Conservation (phyloP, 2,797 vertebrate genomes). For the Aselliscus stoliczkanus region DNA sequence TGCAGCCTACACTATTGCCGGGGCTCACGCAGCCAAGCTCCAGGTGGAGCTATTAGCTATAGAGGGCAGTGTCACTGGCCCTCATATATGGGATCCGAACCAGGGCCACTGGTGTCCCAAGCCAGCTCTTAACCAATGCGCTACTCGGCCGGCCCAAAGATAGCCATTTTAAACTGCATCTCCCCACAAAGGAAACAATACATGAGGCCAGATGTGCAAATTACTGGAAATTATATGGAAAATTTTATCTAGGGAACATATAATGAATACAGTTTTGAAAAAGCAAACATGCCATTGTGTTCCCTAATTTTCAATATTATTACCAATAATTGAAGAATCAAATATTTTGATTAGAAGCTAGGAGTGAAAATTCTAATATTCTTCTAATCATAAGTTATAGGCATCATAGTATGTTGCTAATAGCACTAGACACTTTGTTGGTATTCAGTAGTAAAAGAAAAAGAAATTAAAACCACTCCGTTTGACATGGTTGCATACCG, state of each 20-base stretch:
- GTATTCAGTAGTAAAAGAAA: background rate
- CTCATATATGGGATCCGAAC: too few species aligned
- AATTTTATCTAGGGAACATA: background rate
- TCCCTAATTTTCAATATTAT: background rate
- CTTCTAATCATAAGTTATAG: background rate
- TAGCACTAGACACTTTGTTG: background rate
- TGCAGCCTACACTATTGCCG: too few species aligned
- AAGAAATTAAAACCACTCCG: background rate
- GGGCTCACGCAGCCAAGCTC: too few species aligned
- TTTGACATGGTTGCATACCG: constrained; percentile 1
- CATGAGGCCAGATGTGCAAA: background rate
- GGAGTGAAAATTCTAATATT: background rate
- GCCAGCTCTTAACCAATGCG: too few species aligned
- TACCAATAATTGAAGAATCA: background rate
- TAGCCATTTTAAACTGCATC: constrained; percentile 2
- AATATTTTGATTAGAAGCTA: background rate
- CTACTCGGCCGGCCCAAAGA: too few species aligned
- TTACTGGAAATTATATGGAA: background rate
- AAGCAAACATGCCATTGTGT: background rate
- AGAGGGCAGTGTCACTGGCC: too few species aligned
- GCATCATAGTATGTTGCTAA: background rate
- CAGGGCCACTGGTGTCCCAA: too few species aligned
- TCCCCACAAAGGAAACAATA: background rate
- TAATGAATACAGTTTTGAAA: background rate
- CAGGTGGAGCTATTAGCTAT: too few species aligned